Conservation (phyloP, 2,797 vertebrate species). For the Pseudochirops corinnae region DNA sequence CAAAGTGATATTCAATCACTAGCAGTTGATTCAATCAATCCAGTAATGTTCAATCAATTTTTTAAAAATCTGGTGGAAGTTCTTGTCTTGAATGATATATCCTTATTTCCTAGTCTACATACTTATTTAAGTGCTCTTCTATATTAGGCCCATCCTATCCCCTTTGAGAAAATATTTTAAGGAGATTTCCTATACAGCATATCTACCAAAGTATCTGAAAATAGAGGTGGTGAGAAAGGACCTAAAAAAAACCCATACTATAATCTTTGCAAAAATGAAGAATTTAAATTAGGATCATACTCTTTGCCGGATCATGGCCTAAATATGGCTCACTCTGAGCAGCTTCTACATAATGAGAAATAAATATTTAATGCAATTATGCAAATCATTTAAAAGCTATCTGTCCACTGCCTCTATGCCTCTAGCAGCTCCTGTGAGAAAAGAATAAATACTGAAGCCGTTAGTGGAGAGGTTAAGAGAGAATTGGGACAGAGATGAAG, state of each 20-base stretch:
- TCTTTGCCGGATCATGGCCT: background rate
- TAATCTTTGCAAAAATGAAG: constrained; percentile 18
- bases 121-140: constrained; percentile 37
- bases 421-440: constrained; percentile 17
- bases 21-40: background rate
- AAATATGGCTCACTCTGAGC: constrained; percentile 47
- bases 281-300: background rate
- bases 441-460: background rate
- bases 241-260: background rate
- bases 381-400: constrained; percentile 53
- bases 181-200: constrained; percentile 17
- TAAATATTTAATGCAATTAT: constrained; percentile 69
- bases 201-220: background rate
- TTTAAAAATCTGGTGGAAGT: background rate
- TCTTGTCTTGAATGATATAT: background rate
- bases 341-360: constrained; percentile 46
- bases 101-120: constrained; percentile 48
- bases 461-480: constrained; percentile 26
- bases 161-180: constrained; percentile 48
- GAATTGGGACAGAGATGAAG: background rate
- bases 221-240: background rate
- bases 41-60: constrained; percentile 41
- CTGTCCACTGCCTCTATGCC: constrained; percentile 6
- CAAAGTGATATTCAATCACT: too few species aligned
- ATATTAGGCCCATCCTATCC: constrained; percentile 2